A percentile compares a stretch with the other conserved stretches of the same genome.
Evolutionary conservation across 2,888 invertebrate genomes (phyloP).

Genomic region (Trypoxylon attenuatum): DNA sequence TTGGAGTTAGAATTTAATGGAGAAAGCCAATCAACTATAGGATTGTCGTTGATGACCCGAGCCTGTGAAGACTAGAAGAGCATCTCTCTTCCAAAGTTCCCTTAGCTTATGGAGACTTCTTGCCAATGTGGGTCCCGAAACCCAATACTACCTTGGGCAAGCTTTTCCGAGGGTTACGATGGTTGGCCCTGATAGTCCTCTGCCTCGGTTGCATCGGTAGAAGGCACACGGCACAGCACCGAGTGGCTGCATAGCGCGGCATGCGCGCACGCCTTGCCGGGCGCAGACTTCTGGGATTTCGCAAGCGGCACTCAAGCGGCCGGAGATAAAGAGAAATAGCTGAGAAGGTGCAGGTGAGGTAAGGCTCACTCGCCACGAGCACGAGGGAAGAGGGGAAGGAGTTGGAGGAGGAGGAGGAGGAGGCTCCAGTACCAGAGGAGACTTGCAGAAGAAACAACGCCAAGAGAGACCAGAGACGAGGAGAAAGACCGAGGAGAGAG

Average conservation of each 20-base stretch:
- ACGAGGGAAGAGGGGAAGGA: slow-evolving; percentile 30
- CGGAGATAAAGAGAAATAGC: slow-evolving; percentile 66
- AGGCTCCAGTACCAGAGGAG: slow-evolving; percentile 39
- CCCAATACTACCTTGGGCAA: background rate
- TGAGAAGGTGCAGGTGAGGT: slow-evolving; percentile 67
- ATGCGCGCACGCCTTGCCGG: slow-evolving; percentile 36
- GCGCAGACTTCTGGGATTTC: slow-evolving; percentile 60
- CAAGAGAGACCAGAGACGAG: slow-evolving; percentile 31
- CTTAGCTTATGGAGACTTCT: too few relatives aligned
- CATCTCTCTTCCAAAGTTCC: too few relatives aligned
- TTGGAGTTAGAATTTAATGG: too few relatives aligned
- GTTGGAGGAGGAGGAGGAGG: slow-evolving; percentile 17
- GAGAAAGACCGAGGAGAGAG: slow-evolving; percentile 45
- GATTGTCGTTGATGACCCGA: too few relatives aligned
- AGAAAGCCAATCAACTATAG: too few relatives aligned
- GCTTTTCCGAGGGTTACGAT: slow-evolving; percentile 41
- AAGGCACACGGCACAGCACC: slow-evolving; percentile 17
- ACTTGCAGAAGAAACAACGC: too few relatives aligned
- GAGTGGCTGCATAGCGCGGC: slow-evolving; percentile 37
- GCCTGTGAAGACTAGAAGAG: too few relatives aligned
- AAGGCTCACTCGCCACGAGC: slow-evolving; percentile 44
- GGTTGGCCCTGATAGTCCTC: slow-evolving; percentile 18
- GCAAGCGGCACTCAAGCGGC: slow-evolving; percentile 60
- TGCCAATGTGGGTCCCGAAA: too few relatives aligned
- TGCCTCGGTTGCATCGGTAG: slow-evolving; percentile 22